These are phyloP conservation scores for Stegophylla sp. DNA, from an alignment of 2,888 invertebrate genomes.

Conservation along the genomic window DNA sequence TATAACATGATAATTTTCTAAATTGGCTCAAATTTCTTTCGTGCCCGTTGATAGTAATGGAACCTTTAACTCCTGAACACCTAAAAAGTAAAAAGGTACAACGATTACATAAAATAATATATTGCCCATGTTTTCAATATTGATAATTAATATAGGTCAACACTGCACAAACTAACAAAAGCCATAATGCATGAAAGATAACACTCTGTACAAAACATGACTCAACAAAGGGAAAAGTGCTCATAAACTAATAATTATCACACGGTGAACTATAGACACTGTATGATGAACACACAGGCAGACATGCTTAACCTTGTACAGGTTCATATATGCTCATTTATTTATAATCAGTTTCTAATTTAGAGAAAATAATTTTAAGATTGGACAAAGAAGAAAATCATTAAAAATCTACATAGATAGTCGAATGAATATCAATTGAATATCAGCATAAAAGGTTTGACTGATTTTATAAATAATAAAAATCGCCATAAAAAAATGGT, in stretches of 20 bases:
- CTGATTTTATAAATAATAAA: background rate
- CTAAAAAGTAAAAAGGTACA: slow-evolving; percentile 65
- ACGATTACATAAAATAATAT: background rate
- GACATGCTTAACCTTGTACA: slow-evolving; percentile 2
- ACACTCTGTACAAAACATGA: background rate
- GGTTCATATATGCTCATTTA: background rate
- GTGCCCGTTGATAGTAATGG: slow-evolving; percentile 83
- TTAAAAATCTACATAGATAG: background rate
- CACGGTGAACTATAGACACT: background rate
- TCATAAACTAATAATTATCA: slow-evolving; percentile 7
- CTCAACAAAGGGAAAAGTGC: background rate
- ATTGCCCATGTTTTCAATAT: background rate
- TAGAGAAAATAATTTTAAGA: background rate
- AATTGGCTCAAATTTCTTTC: slow-evolving; percentile 85
- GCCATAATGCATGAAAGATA: background rate
- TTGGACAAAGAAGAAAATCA: background rate
- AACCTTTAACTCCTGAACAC: slow-evolving; percentile 80
- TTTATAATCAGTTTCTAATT: background rate
- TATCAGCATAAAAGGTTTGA: no score
- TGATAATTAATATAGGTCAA: slow-evolving; percentile 1
- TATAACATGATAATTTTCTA: slow-evolving; percentile 92
- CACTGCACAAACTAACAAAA: background rate
- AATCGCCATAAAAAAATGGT: background rate
- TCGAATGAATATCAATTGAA: no score
- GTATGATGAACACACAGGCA: background rate